Evolutionary conservation across 2,113 vertebrate species (phyloP), one percentile per base, ranked within the genome.

Genomic region (Crotalus viridis): DNA sequence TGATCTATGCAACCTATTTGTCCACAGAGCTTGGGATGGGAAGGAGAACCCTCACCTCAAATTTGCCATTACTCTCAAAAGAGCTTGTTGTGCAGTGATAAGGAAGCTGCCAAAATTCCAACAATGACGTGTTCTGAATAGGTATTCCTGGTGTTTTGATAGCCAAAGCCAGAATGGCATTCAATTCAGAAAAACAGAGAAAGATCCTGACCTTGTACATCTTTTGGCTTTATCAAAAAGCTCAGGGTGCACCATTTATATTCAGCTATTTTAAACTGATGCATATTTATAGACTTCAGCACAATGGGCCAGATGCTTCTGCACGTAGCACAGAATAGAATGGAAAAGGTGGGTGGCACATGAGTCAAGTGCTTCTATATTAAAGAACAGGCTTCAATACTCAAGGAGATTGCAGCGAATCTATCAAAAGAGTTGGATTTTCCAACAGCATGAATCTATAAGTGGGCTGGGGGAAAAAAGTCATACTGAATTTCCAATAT

Each of bases 211-310:
- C 91, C 92, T 95, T 92, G 19, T 90, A 69, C 39, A 64, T 94
- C 94, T 88, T 95, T 94, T 95, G 93, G 93, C 87, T 93, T 81
- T 93, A 91, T 91, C 91, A 91, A 93, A 96, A 97, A 96, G 90
- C 94, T 96, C 94, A 89, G 91, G 90, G 52, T 93, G 94, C 88
- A 92, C 95, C 90, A 96, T 94, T 97, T 96, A 90, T 93, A 94
- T 95, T 97, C 91, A 90, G 94, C 48, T 95, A 94, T 95, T 97
- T 97, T 95, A 96, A 97, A 95, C 87, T 95, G 94, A 95, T 93
- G 89, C 92, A 96, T 96, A 96, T 96, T 97, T 97, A 96, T 95
- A 93, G 94, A 92, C 92, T 93, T 88, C 94, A 97, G 95, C 95
- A 97, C 95, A 91, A 94, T 90, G 92, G 96, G 51, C 96, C 55